phyloP scores from a whole-genome alignment of 37 sponge, comb jelly and placozoan genomes.

The Cladorhizidae sp. region DNA sequence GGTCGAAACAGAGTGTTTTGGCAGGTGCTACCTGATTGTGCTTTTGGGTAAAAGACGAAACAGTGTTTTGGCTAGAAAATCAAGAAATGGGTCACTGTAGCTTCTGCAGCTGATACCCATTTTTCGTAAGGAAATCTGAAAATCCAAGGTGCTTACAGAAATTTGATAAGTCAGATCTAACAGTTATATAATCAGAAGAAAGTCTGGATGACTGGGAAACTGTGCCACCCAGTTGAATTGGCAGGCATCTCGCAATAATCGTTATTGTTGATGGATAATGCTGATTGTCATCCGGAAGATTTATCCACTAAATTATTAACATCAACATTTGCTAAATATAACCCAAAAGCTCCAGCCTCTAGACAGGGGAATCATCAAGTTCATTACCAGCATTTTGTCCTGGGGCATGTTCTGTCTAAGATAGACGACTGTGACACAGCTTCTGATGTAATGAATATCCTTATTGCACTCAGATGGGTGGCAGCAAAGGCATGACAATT shows the following conservation, averaged over 20 bases:
- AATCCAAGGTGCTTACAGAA: conserved; percentile 56
- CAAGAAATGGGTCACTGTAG: conserved; percentile 55
- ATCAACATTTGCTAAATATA: conserved; percentile 64
- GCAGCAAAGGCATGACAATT: conserved; percentile 38
- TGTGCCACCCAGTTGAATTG: conserved; percentile 42
- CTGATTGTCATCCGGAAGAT: conserved; percentile 61
- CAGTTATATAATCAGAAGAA: conserved; percentile 57
- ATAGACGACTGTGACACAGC: conserved; percentile 59
- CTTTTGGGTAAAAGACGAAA: conserved; percentile 54
- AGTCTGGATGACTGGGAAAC: conserved; percentile 68
- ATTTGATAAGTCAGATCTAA: conserved; percentile 16
- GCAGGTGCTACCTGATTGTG: conserved; percentile 67
- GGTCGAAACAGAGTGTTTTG: conserved; percentile 49
- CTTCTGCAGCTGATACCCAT: conserved; percentile 63
- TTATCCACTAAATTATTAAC: conserved; percentile 44
- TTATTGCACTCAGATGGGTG: conserved; percentile 59
- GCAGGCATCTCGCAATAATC: conserved; percentile 6
- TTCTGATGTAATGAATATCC: conserved; percentile 13
- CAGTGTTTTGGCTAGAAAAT: conserved; percentile 64
- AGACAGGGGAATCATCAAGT: conserved; percentile 63
- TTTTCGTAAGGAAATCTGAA: conserved; percentile 40
- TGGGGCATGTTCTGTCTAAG: conserved; percentile 45
- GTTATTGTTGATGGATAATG: conserved; percentile 61
- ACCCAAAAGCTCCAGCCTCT: conserved; percentile 70
- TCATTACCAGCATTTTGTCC: conserved; percentile 26